Conservation (phyloP, 2,888 invertebrate genomes). For the Pinctada fucata region DNA sequence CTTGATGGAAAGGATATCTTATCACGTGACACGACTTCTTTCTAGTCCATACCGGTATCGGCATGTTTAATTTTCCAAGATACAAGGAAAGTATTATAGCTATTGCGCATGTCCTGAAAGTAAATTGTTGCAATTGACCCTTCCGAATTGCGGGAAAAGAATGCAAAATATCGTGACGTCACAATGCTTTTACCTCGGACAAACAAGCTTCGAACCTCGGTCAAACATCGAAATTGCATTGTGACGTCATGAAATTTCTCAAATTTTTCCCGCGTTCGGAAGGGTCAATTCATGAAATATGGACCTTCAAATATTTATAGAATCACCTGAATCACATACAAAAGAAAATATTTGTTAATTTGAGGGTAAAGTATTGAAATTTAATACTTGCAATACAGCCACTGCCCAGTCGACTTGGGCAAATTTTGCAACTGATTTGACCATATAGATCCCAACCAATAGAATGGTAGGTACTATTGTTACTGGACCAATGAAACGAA, state of each 20-base stretch:
- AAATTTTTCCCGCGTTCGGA: too few species aligned
- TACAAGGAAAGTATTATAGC: conserved; percentile 57
- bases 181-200: too few species aligned
- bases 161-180: too few species aligned
- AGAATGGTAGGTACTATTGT: conserved; percentile 64
- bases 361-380: too few species aligned
- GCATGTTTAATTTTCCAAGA: conserved; percentile 49
- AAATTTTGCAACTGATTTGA: conserved; percentile 61
- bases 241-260: too few species aligned
- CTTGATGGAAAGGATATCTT: conserved; percentile 57
- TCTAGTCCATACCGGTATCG: conserved; percentile 56
- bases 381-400: conserved; percentile 79
- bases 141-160: too few species aligned
- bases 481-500: conserved; percentile 65
- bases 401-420: conserved; percentile 64
- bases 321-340: too few species aligned
- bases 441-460: conserved; percentile 61
- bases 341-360: too few species aligned
- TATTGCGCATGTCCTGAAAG: conserved; percentile 52
- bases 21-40: conserved; percentile 49
- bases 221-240: too few species aligned
- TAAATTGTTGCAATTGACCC: neutral
- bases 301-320: too few species aligned
- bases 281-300: neutral
- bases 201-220: neutral